phyloP scores from a whole-genome alignment of 2,888 invertebrate genomes.

The Ophion obscuratus region DNA sequence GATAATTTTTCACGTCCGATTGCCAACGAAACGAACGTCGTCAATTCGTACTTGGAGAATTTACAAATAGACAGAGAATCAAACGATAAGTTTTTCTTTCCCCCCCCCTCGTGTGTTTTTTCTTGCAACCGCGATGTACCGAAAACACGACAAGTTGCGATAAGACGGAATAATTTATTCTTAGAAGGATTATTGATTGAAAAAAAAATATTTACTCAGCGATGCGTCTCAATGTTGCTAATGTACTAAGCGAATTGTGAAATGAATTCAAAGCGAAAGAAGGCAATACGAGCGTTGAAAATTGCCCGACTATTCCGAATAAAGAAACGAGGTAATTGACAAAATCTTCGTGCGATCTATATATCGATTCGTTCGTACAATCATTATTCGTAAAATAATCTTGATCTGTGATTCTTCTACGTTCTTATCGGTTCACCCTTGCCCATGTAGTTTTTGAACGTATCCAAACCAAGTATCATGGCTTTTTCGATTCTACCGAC shows the following conservation, averaged over 20 bases:
- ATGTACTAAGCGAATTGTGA: constrained; percentile 59
- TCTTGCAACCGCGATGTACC: constrained; percentile 31
- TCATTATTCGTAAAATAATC: not conserved
- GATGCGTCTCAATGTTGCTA: constrained; percentile 63
- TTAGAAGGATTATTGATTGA: constrained; percentile 54
- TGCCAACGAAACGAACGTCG: constrained; percentile 45
- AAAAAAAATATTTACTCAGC: constrained; percentile 60
- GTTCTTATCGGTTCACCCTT: not conserved
- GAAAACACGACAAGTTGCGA: constrained; percentile 46
- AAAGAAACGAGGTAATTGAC: constrained; percentile 41
- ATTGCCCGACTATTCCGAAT: constrained; percentile 40
- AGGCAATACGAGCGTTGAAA: constrained; percentile 15
- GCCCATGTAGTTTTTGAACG: constrained; percentile 41
- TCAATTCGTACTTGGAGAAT: constrained; percentile 28
- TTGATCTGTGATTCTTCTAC: not conserved
- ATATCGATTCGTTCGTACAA: not conserved
- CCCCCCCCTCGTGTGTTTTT: not conserved
- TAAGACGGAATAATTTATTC: constrained; percentile 60
- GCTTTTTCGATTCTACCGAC: constrained; percentile 59
- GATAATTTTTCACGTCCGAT: constrained; percentile 56
- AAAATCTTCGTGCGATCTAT: not conserved
- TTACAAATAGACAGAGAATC: constrained; percentile 3
- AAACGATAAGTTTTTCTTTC: constrained; percentile 7
- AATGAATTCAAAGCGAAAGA: constrained; percentile 17
- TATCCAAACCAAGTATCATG: constrained; percentile 60